These are phyloP conservation scores for Campodea augens DNA, from an alignment of 1,140 invertebrate genomes.

Conservation along the genomic window DNA sequence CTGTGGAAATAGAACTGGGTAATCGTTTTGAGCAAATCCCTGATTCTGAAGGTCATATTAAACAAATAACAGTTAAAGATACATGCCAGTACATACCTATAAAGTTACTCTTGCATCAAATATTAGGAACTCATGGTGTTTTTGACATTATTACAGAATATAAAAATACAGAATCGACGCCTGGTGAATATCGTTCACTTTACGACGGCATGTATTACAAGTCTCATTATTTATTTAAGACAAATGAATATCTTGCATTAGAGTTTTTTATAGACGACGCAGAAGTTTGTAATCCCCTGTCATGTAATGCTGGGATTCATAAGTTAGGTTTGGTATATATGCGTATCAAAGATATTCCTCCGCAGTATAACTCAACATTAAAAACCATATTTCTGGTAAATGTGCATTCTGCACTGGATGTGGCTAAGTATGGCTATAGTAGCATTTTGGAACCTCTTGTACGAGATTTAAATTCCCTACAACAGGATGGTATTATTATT, in stretches of 20 bases:
- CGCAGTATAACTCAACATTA: background rate
- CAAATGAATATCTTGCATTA: background rate
- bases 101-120: background rate
- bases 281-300: background rate
- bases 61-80: background rate
- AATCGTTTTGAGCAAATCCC: background rate
- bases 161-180: too few relatives aligned
- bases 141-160: too few relatives aligned
- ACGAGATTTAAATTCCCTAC: background rate
- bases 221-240: background rate
- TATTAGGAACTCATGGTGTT: too few relatives aligned
- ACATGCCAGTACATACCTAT: background rate
- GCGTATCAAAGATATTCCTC: background rate
- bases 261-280: background rate
- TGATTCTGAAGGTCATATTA: background rate
- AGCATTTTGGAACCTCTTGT: background rate
- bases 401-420: background rate
- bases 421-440: background rate
- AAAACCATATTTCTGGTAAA: background rate
- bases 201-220: background rate
- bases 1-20: background rate
- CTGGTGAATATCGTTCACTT: too few relatives aligned
- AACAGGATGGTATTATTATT: background rate
- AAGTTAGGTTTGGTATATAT: background rate
- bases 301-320: background rate